Evolutionary conservation across 2,113 vertebrate species (phyloP).

Genomic region (Notothenia rossii): DNA sequence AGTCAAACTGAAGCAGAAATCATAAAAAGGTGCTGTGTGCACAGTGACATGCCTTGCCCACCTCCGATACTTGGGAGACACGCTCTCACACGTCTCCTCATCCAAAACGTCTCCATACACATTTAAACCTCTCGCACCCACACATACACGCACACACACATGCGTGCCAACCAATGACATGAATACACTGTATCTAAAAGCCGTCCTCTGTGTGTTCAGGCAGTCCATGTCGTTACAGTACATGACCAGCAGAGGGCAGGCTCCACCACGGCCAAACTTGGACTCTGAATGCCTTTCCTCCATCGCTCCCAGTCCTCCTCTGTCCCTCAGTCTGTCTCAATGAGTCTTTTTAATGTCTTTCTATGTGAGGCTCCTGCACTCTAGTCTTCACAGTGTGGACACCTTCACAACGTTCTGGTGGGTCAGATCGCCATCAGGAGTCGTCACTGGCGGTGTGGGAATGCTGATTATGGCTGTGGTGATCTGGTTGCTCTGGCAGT

Average conservation of each 20-base stretch:
- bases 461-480: conserved; percentile 99
- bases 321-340: conserved; percentile 67
- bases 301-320: conserved; percentile 43
- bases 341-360: conserved; percentile 62
- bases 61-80: conserved; percentile 59
- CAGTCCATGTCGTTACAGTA: conserved; percentile 78
- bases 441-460: conserved; percentile 91
- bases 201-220: conserved; percentile 59
- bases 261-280: conserved; percentile 57
- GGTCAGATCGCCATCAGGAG: conserved; percentile 86
- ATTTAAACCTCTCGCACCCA: conserved; percentile 34
- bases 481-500: conserved; percentile 96
- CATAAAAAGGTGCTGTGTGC: conserved; percentile 82
- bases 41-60: conserved; percentile 76
- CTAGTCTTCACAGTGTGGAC: conserved; percentile 90
- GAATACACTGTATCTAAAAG: conserved; percentile 70
- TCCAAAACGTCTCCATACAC: conserved; percentile 24
- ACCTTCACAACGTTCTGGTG: conserved; percentile 93
- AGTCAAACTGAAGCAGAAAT: conserved; percentile 66
- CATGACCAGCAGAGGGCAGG: conserved; percentile 79
- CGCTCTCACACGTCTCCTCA: conserved; percentile 45
- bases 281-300: conserved; percentile 52
- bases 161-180: conserved; percentile 56
- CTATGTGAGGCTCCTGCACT: conserved; percentile 24
- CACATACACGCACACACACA: conserved; percentile 43